phyloP scores from a whole-genome alignment of 2,888 invertebrate genomes.

The Proisotoma minuta region DNA sequence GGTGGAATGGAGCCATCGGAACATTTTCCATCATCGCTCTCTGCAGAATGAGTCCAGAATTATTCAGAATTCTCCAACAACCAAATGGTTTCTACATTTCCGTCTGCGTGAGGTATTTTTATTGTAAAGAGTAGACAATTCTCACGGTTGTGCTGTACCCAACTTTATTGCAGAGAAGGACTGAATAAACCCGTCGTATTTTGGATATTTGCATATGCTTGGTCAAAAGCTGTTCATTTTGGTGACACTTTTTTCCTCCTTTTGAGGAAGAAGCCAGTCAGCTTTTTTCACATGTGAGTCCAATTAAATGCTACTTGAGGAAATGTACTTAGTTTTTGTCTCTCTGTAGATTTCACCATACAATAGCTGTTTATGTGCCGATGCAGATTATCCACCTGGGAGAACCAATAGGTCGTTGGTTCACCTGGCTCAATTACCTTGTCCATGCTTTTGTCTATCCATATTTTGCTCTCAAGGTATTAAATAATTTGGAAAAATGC shows the following conservation, averaged over 20 bases:
- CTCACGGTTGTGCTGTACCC: not conserved
- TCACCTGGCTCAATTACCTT: constrained; percentile 89
- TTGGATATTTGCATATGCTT: constrained; percentile 7
- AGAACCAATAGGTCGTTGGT: constrained; percentile 85
- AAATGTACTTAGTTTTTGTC: no score
- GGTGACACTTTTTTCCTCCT: constrained; percentile 8
- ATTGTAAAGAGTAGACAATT: not conserved
- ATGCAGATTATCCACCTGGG: constrained; percentile 57
- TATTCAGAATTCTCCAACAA: not conserved
- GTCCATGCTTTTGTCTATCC: constrained; percentile 88
- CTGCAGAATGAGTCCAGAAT: constrained; percentile 1
- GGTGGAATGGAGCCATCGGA: not conserved
- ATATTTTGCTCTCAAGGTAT: constrained; percentile 68
- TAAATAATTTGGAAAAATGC: not conserved
- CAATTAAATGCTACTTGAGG: no score
- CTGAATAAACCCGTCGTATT: constrained; percentile 4
- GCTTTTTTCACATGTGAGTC: no score
- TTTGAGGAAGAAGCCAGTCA: constrained; percentile 5
- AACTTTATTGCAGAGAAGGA: not conserved
- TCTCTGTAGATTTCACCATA: not conserved
- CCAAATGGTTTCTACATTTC: not conserved
- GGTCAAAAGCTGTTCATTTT: constrained; percentile 13
- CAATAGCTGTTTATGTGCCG: not conserved
- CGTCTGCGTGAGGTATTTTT: not conserved
- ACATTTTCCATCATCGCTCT: not conserved